A percentile compares a stretch with the other conserved stretches of the same genome.
phyloP scores from a whole-genome alignment of 1,140 invertebrate species.

The Anthonomus grandis region DNA sequence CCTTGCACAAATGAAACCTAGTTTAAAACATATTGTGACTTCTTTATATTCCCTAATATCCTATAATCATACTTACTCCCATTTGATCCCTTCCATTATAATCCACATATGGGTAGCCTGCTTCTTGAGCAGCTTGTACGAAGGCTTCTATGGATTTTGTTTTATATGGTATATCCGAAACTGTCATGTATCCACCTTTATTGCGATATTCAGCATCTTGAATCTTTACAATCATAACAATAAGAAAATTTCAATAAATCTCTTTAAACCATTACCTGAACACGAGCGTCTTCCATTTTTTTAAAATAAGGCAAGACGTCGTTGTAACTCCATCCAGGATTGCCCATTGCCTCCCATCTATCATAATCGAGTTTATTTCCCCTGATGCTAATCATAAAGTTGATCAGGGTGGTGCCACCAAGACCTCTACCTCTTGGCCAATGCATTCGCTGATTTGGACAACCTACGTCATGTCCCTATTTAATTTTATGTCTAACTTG shows the following conservation, averaged over 20 bases:
- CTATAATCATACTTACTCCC: conserved; percentile 53
- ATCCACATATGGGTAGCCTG: conserved; percentile 68
- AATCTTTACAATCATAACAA: background rate
- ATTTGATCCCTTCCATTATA: conserved; percentile 87
- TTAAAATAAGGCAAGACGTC: conserved; percentile 78
- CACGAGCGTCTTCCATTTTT: conserved; percentile 67
- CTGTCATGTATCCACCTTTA: conserved; percentile 34
- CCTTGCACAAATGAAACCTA: conserved; percentile 81
- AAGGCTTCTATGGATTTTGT: conserved; percentile 60
- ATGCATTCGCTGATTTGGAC: conserved; percentile 54
- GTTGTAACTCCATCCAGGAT: conserved; percentile 77
- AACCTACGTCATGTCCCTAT: conserved; percentile 43
- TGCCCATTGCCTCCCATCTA: conserved; percentile 68
- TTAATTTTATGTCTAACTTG: conserved; percentile 5
- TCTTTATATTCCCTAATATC: background rate
- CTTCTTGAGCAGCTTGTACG: conserved; percentile 69
- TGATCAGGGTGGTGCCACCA: conserved; percentile 77
- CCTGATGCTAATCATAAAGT: conserved; percentile 88
- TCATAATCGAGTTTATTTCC: conserved; percentile 66
- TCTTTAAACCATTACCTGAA: conserved; percentile 20
- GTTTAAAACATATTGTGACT: background rate
- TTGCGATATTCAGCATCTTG: conserved; percentile 54
- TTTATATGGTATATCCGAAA: conserved; percentile 55
- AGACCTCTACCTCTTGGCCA: conserved; percentile 63
- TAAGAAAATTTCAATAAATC: background rate